phyloP scores from a whole-genome alignment of 1,140 invertebrate genomes.

The Odontomachus brunneus region DNA sequence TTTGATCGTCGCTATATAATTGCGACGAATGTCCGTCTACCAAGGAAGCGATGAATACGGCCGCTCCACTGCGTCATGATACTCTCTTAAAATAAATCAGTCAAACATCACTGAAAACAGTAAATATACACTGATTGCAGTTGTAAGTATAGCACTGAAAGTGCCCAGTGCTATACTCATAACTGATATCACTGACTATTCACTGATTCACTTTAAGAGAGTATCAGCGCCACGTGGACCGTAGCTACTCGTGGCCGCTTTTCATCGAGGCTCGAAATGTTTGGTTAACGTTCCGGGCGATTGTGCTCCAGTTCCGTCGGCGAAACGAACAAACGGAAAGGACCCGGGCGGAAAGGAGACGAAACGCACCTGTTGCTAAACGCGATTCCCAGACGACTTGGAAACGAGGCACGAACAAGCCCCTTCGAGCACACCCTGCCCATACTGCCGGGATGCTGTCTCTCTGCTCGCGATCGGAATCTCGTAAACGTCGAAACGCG shows the following conservation, averaged over 20 bases:
- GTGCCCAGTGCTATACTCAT: no score
- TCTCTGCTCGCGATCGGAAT: constrained; percentile 26
- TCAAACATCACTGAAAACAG: no score
- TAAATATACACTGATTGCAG: no score
- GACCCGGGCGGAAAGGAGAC: constrained; percentile 33
- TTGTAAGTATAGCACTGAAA: no score
- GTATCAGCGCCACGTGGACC: no score
- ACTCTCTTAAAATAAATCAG: no score
- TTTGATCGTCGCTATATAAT: background rate
- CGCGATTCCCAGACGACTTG: constrained; percentile 30
- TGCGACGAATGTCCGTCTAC: background rate
- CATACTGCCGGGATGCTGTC: constrained; percentile 1
- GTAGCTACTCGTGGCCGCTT: background rate
- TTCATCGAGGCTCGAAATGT: background rate
- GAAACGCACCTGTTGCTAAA: constrained; percentile 63
- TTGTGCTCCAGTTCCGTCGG: constrained; percentile 38
- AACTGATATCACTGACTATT: no score
- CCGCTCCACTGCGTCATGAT: no score
- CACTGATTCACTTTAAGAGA: no score
- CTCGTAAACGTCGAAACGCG: constrained; percentile 43
- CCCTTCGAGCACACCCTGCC: constrained; percentile 30
- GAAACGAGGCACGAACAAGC: constrained; percentile 24
- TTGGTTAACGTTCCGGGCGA: constrained; percentile 20
- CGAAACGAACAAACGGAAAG: constrained; percentile 34
- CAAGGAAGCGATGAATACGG: background rate